Conservation (phyloP, 2,113 vertebrate species). For the Hassar affinis region DNA sequence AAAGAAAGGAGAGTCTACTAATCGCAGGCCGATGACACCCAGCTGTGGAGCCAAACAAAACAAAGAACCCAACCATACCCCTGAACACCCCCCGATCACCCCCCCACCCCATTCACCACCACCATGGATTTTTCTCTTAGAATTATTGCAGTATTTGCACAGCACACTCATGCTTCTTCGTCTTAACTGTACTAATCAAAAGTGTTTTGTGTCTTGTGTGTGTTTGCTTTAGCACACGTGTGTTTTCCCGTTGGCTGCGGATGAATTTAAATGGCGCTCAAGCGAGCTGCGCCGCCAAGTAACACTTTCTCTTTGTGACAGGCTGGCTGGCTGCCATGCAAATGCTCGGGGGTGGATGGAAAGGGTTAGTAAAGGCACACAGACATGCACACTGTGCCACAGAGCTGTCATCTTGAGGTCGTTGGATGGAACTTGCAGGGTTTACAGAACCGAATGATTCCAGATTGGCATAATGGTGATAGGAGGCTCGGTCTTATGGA, state of each 20-base stretch:
- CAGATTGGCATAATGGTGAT: conserved; percentile 17
- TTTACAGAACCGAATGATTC: conserved; percentile 45
- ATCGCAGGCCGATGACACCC: conserved; percentile 27
- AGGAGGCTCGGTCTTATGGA: not conserved
- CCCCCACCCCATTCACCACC: not conserved
- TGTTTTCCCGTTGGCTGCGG: conserved; percentile 44
- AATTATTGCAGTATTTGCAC: conserved; percentile 34
- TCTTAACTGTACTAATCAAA: conserved; percentile 48
- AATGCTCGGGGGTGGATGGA: conserved; percentile 46
- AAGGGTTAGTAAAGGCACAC: conserved; percentile 39
- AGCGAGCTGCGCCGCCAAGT: conserved; percentile 43
- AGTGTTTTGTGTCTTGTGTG: conserved; percentile 29
- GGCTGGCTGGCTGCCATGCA: conserved; percentile 50
- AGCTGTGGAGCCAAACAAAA: conserved; percentile 13
- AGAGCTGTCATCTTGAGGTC: conserved; percentile 43
- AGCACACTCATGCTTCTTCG: conserved; percentile 25
- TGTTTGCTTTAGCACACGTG: conserved; percentile 11
- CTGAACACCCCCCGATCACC: too few species aligned
- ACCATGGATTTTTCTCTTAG: not conserved
- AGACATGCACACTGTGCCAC: conserved; percentile 29
- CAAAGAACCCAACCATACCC: not conserved
- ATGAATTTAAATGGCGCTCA: conserved; percentile 54
- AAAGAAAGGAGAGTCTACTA: conserved; percentile 43
- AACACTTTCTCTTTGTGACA: conserved; percentile 59
- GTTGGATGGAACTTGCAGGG: conserved; percentile 44